Conservation (phyloP, 2,113 vertebrate genomes). For the rabbit (Oryctolagus cuniculus) region mOryCun1.1 NC_091439.1:37153001-37153500, state of each 20-base stretch:
- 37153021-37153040: background rate
- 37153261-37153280: background rate
- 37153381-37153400: background rate
- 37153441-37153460: too few species aligned
- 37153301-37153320: background rate
- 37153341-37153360: constrained; percentile 21
- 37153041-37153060: constrained; percentile 13
- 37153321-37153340: constrained; percentile 13
- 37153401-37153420: background rate
- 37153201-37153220: constrained; percentile 24
- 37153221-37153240: constrained; percentile 10
- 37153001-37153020: constrained; percentile 42
- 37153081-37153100: constrained; percentile 32
- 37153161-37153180: background rate
- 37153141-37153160: constrained; percentile 39
- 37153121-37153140: background rate
- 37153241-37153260: constrained; percentile 13
- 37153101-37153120: constrained; percentile 33
- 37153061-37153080: background rate
- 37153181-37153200: background rate
- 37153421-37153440: background rate
- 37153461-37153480: too few species aligned
- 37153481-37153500: too few species aligned
- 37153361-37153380: background rate
- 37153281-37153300: constrained; percentile 43